Base-by-base conservation (phyloP, 2,113 vertebrate species). In the Hoplias malabaricus region DNA sequence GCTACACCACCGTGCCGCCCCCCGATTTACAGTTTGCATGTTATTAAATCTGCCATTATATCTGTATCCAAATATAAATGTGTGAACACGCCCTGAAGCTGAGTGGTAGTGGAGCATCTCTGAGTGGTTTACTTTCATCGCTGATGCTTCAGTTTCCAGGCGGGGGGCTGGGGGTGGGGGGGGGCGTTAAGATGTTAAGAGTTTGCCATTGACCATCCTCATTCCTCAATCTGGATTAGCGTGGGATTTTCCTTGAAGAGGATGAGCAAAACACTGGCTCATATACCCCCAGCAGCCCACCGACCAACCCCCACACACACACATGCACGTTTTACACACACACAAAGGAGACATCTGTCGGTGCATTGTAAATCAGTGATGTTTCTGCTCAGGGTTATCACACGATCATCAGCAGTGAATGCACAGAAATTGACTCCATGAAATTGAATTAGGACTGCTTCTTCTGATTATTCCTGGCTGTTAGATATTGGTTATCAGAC, bases 191-290 rank as follows among this genome's bases (percentile, higher is more conserved):
- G 69, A 69, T 50, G 61, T 72, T 50, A 63, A 67, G 57, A 67
- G 72, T 74, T 77, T 50, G 73, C 71, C 72, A 79, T 34, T 74
- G 34, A 67, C 78, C 68, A 71, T 43, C 66, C 78, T 71, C 63
- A 11, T 68, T 48, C 53, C 42, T 70, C 76, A 71, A 57, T 81
- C 68, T 81, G 80, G 84, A 87, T 84, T 84, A 83, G 36, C 61
- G 53, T 54, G 38, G 70, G 82, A 85, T 84, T 84, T 78, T 59
- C 79, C 75, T 62, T 78, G 61, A 71, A 46, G 69, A 50, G 56
- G 73, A 81, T 59, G 48, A 74, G 65, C 38, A 46, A 54, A 75
- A 67, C 73, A 46, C 68, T 43, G 38, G 57, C 38, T 53, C 79
- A 23, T 43, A n/a, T 25, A 68, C 40, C 43, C 57, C 16, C 66